Conservation (phyloP, 2,888 invertebrate genomes). For the Idaea dimidiata region DNA sequence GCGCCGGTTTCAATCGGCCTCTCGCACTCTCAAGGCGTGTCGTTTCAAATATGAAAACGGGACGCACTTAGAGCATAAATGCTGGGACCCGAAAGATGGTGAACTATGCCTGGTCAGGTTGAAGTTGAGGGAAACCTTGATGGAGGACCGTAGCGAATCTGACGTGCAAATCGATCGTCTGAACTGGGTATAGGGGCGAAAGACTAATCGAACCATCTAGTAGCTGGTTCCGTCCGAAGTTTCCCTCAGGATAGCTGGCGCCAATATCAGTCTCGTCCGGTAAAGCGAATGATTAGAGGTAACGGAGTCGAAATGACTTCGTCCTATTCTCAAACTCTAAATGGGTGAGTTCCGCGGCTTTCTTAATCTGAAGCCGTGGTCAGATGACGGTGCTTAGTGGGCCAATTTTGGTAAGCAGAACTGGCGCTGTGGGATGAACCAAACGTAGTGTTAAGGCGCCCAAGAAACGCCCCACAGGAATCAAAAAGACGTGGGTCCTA, state of each 20-base stretch:
- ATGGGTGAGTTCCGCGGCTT: constrained; percentile 85
- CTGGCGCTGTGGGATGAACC: constrained; percentile 90
- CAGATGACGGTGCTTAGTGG: constrained; percentile 83
- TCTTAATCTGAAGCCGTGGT: constrained; percentile 78
- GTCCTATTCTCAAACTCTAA: constrained; percentile 90
- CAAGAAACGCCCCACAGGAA: constrained; percentile 74
- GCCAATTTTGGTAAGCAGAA: constrained; percentile 90
- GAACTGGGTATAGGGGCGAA: constrained; percentile 87
- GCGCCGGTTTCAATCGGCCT: constrained; percentile 52
- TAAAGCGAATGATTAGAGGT: constrained; percentile 89
- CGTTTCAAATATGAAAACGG: constrained; percentile 62
- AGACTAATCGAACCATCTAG: constrained; percentile 89
- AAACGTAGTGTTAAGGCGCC: constrained; percentile 86
- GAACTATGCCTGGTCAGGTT: constrained; percentile 86
- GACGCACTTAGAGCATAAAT: constrained; percentile 84
- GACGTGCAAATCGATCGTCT: constrained; percentile 90
- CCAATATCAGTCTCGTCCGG: constrained; percentile 81
- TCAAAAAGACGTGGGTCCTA: constrained; percentile 58
- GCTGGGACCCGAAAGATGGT: constrained; percentile 88
- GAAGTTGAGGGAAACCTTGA: constrained; percentile 86
- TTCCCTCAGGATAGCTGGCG: constrained; percentile 87
- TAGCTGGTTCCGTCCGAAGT: constrained; percentile 89
- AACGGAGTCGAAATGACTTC: constrained; percentile 84
- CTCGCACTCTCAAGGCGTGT: constrained; percentile 82
- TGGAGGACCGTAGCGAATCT: constrained; percentile 88